A percentile compares a stretch with the other conserved stretches of the same genome.
Conservation (phyloP, 2,888 invertebrate species). For the Caenorhabditis zanzibari region DNA sequence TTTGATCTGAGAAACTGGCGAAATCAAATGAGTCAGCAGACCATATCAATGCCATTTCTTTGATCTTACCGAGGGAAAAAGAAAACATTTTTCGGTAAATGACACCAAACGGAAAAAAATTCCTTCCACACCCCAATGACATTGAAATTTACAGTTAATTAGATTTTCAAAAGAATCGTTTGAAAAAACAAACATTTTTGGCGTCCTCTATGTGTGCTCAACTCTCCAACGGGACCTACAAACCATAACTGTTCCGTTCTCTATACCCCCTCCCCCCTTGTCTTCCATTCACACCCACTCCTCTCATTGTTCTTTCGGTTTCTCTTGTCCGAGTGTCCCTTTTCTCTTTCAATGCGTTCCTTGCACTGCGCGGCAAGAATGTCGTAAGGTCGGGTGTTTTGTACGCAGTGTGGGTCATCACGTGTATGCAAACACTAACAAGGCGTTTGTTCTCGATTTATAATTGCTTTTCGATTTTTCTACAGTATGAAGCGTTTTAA, state of each 20-base stretch:
- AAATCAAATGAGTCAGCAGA: constrained; percentile 9
- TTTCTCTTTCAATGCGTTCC: background rate
- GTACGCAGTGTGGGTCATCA: constrained; percentile 17
- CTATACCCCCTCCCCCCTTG: constrained; percentile 4
- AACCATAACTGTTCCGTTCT: background rate
- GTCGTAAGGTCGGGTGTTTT: constrained; percentile 39
- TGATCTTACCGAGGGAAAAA: background rate
- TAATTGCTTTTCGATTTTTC: constrained; percentile 4
- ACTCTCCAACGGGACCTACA: constrained; percentile 1
- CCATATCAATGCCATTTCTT: background rate
- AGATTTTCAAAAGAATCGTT: background rate
- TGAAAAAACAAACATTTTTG: background rate
- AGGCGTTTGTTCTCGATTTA: background rate
- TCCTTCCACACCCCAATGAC: constrained; percentile 9
- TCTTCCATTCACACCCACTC: constrained; percentile 11
- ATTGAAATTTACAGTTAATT: constrained; percentile 29
- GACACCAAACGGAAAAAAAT: constrained; percentile 1
- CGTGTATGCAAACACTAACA: constrained; percentile 19
- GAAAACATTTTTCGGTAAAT: background rate
- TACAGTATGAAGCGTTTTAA: background rate
- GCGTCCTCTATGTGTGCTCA: background rate
- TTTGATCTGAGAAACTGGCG: background rate
- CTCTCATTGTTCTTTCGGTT: constrained; percentile 14
- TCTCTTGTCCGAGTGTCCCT: constrained; percentile 8
- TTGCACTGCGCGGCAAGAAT: background rate